Evolutionary conservation across 2,888 invertebrate genomes (phyloP).

Genomic region (Eretmocerus hayati): DNA sequence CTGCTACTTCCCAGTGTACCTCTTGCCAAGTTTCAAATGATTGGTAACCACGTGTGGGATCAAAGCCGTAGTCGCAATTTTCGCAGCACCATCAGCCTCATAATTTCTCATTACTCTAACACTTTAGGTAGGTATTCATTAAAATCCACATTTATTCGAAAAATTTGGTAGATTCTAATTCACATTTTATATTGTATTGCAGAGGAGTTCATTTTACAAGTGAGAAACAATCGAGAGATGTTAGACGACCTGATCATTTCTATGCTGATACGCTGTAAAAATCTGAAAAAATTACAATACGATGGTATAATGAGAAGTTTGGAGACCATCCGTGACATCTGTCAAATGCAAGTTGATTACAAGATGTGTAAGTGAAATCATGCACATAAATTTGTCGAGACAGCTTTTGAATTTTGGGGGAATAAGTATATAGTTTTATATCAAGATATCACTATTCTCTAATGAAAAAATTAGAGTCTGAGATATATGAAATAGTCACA

Average conservation of each 20-base stretch:
- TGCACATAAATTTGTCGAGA: neutral
- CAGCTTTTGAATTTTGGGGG: too few relatives aligned
- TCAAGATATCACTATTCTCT: too few relatives aligned
- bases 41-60: constrained; percentile 47
- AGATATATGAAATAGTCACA: too few relatives aligned
- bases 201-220: constrained; percentile 47
- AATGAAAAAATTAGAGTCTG: too few relatives aligned
- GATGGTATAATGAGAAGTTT: constrained; percentile 47
- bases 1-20: constrained; percentile 48
- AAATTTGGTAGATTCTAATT: neutral
- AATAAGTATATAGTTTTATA: too few relatives aligned
- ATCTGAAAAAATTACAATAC: constrained; percentile 45
- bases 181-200: constrained; percentile 5
- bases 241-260: constrained; percentile 47
- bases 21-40: constrained; percentile 46
- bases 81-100: constrained; percentile 43
- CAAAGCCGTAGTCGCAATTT: constrained; percentile 48
- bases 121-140: constrained; percentile 42
- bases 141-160: neutral
- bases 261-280: constrained; percentile 44
- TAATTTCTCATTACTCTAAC: constrained; percentile 44
- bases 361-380: constrained; percentile 34
- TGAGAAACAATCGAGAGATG: constrained; percentile 47
- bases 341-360: constrained; percentile 37
- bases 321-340: constrained; percentile 44